Base-by-base conservation (phyloP, 2,888 invertebrate genomes). In the Diaphora mendica region DNA sequence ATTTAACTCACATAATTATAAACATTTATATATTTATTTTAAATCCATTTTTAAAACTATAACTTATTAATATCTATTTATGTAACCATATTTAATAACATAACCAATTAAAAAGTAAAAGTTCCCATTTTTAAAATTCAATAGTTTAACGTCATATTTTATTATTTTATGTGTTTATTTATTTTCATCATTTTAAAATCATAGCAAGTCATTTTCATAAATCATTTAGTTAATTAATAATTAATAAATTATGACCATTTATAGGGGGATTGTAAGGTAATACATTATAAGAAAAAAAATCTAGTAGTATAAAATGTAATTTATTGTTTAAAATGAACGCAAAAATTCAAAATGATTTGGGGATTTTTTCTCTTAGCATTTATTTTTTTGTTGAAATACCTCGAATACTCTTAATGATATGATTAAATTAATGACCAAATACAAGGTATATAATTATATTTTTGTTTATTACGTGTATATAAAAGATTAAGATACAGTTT, bases 351-450 rank as follows among this genome's bases (percentile, higher is more conserved):
- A 83, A 84, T 85, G 77, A 84, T 78, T 86, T 70, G 65, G 83
- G 82, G 78, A 83, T 39, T 78, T 70, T 77, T 86, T 48, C 23
- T 67, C 80, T 79, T 79, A 88, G 85, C 79, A 83, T 88, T 85
- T 81, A 78, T 84, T 78, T 82, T 79, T 81, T 66, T 70, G 48
- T 68, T 42, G 69, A 76, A 86, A 90, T 93, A 93, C 93, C 93
- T 90, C 88, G 85, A 85, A 91, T 92, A 90, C 90, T 93, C 90
- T 55, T 48, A 42, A 64, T n/a, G 13, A 42, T 33, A 51, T 20
- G 8, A 51, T 35, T 4, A 68, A 68, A 68, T 68, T 72, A 51
- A 51, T 51, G 8, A 51, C 65, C 74, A 35, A 26, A 66, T 71
- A 72, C 33, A 68, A 64, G 68, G 71, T 66, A 77, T 81, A 78